These are phyloP conservation scores for Dryadula phaetusa DNA, from an alignment of 2,888 invertebrate species.

Conservation along the genomic window DNA sequence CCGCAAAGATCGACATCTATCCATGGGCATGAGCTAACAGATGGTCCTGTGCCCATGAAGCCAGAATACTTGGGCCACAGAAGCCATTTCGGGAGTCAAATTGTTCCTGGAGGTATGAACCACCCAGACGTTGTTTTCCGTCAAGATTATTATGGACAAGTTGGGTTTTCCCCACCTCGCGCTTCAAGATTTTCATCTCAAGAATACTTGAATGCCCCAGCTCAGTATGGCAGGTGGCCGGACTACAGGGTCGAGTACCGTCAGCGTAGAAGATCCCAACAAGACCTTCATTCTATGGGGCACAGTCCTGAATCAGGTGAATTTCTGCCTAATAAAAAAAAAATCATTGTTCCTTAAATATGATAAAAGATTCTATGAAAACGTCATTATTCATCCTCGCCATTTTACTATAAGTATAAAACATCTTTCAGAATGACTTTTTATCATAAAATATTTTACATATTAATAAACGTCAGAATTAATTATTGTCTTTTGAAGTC, in stretches of 20 bases:
- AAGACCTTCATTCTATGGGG: slow-evolving; percentile 76
- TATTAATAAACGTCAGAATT: slow-evolving; percentile 18
- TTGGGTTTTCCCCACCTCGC: slow-evolving; percentile 72
- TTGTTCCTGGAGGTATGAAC: slow-evolving; percentile 68
- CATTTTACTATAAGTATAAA: neutral
- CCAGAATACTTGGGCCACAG: slow-evolving; percentile 74
- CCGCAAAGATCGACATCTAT: slow-evolving; percentile 78
- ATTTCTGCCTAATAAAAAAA: too few species aligned
- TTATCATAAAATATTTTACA: slow-evolving; percentile 14
- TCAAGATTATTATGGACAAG: slow-evolving; percentile 73
- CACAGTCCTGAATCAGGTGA: slow-evolving; percentile 78
- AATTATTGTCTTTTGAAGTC: slow-evolving; percentile 13
- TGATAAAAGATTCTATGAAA: neutral
- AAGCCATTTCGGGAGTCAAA: slow-evolving; percentile 72
- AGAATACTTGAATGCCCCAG: slow-evolving; percentile 77
- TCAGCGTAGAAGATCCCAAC: slow-evolving; percentile 77
- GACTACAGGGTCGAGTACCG: slow-evolving; percentile 75
- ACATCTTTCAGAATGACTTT: neutral
- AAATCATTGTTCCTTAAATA: neutral
- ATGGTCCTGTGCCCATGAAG: slow-evolving; percentile 64
- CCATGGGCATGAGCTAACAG: slow-evolving; percentile 78
- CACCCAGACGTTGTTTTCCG: slow-evolving; percentile 79
- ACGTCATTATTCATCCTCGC: neutral
- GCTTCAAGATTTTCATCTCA: slow-evolving; percentile 79
- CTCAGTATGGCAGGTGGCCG: slow-evolving; percentile 74